Conservation (phyloP, 2,888 invertebrate genomes). For the Orthosia gothica region DNA sequence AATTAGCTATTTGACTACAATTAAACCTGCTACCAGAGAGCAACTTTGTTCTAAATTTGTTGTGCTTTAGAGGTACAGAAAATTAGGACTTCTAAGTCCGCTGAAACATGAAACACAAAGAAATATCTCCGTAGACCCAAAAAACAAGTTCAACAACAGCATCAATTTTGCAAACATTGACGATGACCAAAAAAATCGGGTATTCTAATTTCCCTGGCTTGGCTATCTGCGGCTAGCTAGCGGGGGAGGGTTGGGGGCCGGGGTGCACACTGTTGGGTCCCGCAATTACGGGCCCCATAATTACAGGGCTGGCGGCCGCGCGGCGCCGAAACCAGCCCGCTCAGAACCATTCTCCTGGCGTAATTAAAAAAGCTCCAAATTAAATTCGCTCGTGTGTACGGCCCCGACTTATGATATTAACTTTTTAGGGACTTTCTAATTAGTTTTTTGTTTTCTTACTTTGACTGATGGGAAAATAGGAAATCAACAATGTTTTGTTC, state of each 20-base stretch:
- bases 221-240: constrained; percentile 79
- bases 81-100: background rate
- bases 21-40: background rate
- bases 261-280: constrained; percentile 83
- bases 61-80: background rate
- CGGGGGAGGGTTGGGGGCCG: constrained; percentile 76
- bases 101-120: background rate
- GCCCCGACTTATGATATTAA: constrained; percentile 89
- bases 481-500: constrained; percentile 64
- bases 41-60: background rate
- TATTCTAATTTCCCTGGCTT: constrained; percentile 80
- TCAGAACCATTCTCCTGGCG: constrained; percentile 87
- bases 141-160: constrained; percentile 33
- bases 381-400: constrained; percentile 91
- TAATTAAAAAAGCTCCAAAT: constrained; percentile 92
- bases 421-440: constrained; percentile 91
- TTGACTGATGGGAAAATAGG: constrained; percentile 80
- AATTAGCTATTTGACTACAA: constrained; percentile 15
- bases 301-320: constrained; percentile 89
- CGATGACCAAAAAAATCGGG: constrained; percentile 57
- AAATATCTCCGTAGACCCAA: background rate
- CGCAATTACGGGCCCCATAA: constrained; percentile 91
- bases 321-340: constrained; percentile 89
- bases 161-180: constrained; percentile 54
- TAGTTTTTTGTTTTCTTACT: constrained; percentile 85